Conservation (phyloP, 2,113 vertebrate genomes). For the Notiomystis cincta region DNA sequence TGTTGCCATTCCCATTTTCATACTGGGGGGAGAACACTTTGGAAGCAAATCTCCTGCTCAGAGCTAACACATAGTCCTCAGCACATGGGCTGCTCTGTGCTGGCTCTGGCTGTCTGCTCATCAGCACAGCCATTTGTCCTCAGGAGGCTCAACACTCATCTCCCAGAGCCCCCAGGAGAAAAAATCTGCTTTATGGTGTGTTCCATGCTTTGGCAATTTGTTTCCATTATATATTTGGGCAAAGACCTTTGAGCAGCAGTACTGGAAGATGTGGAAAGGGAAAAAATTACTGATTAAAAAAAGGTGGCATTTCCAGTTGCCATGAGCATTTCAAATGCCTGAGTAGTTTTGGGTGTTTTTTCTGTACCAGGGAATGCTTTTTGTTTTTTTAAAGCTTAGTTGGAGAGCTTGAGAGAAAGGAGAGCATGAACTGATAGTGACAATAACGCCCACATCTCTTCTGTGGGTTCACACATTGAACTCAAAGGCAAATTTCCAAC, state of each 20-base stretch:
- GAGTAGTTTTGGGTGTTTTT: rapidly evolving
- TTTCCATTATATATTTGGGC: not conserved
- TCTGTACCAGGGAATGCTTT: not conserved
- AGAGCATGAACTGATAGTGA: not conserved
- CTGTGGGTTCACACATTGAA: not conserved
- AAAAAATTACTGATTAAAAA: not conserved
- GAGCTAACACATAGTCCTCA: not conserved
- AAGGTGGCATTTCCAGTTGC: not conserved
- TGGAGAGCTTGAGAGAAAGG: not conserved
- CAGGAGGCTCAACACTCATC: not conserved
- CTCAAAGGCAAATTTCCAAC: not conserved
- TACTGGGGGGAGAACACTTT: not conserved
- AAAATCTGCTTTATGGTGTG: not conserved
- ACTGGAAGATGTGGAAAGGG: rapidly evolving
- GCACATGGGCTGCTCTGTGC: not conserved
- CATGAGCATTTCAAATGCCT: not conserved
- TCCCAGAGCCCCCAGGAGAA: not conserved
- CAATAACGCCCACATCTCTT: not conserved
- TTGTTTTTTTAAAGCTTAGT: not conserved
- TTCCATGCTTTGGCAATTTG: not conserved
- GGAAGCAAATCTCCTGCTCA: not conserved
- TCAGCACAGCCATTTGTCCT: not conserved
- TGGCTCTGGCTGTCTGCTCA: not conserved
- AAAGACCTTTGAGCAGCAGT: not conserved
- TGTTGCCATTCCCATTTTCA: not conserved